Percentiles rank a stretch among this genome's conserved stretches.
Conservation (phyloP, 2,797 vertebrate species). For the Hoplostethus atlanticus region DNA sequence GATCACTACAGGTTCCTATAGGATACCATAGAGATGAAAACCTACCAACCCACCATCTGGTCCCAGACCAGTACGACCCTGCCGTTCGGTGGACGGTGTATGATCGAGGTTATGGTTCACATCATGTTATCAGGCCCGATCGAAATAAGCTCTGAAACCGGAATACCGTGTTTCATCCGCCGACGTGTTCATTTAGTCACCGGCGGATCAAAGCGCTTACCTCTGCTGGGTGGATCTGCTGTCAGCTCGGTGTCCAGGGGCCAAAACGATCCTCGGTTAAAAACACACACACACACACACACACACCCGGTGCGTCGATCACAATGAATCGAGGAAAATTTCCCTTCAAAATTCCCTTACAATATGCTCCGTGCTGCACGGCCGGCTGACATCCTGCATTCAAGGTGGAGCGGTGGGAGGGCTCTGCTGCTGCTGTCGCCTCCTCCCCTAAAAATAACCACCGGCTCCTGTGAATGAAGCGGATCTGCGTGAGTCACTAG, state of each 20-base stretch:
- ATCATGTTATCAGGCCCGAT: too few relatives aligned
- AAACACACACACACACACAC: background rate
- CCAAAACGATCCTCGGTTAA: background rate
- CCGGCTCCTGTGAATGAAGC: conserved; percentile 48
- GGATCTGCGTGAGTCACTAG: background rate
- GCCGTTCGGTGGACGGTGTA: too few relatives aligned
- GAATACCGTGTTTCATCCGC: too few relatives aligned
- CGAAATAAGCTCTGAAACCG: too few relatives aligned
- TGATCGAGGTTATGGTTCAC: too few relatives aligned
- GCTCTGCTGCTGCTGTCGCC: conserved; percentile 33
- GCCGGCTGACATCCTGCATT: conserved; percentile 37
- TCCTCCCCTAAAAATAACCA: conserved; percentile 54
- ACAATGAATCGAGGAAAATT: background rate
- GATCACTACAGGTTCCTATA: too few relatives aligned
- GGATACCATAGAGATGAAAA: too few relatives aligned
- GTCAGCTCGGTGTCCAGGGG: background rate
- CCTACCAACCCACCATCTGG: too few relatives aligned
- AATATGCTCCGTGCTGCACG: conserved; percentile 47
- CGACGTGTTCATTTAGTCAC: too few relatives aligned
- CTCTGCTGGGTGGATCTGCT: conserved; percentile 56
- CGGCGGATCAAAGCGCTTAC: conserved; percentile 29
- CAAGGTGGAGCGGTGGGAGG: conserved; percentile 46
- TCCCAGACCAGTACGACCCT: too few relatives aligned
- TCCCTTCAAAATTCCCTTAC: conserved; percentile 20
- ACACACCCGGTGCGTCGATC: background rate